Conservation (phyloP, 1,140 invertebrate genomes). For the Bombus terrestris region DNA sequence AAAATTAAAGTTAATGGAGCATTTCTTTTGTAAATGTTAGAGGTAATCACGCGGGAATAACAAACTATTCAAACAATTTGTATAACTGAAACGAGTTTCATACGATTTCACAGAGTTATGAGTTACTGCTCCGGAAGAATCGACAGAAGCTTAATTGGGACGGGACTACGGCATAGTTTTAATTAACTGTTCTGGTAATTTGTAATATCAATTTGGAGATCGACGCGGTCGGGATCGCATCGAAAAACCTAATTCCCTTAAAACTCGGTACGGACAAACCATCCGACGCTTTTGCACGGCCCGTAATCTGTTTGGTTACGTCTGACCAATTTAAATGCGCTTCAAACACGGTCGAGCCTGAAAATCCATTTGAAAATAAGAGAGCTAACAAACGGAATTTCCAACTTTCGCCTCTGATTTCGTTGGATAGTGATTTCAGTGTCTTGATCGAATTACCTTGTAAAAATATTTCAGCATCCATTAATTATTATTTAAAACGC, state of each 20-base stretch:
- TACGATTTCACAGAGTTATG: not conserved
- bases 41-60: not conserved
- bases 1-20: no score
- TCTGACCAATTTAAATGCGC: constrained; percentile 24
- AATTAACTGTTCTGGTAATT: not conserved
- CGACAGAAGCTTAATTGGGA: not conserved
- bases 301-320: constrained; percentile 25
- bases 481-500: no score
- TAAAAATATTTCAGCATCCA: no score
- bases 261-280: not conserved
- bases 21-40: not conserved
- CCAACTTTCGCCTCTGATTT: not conserved
- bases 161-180: not conserved
- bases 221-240: not conserved
- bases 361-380: constrained; percentile 17
- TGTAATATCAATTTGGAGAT: constrained; percentile 12
- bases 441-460: no score
- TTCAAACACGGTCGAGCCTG: not conserved
- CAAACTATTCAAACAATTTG: not conserved
- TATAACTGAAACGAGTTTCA: not conserved
- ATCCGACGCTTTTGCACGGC: not conserved
- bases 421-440: no score
- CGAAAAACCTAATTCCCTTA: constrained; percentile 27
- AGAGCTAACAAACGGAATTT: not conserved
- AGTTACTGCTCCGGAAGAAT: not conserved